Percentiles rank a stretch among this genome's conserved stretches.
phyloP scores from a whole-genome alignment of 2,797 vertebrate species.

The Macrochelys suwanniensis region DNA sequence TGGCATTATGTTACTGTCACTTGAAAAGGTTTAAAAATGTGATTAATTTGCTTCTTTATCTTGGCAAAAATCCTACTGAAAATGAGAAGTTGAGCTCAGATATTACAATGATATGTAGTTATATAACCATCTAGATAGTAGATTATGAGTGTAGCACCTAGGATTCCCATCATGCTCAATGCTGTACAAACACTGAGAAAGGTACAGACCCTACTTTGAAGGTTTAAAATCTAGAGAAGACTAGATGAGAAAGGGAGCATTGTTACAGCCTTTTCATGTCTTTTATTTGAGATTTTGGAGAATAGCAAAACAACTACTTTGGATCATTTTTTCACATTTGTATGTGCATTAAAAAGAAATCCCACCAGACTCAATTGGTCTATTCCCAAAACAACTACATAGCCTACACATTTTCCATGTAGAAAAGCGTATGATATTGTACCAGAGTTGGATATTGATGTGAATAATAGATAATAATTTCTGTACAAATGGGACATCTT shows the following conservation, averaged over 20 bases:
- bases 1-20: background rate
- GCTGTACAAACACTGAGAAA: background rate
- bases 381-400: background rate
- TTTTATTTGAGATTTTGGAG: background rate
- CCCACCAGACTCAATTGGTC: background rate
- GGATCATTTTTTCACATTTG: background rate
- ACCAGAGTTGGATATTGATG: background rate
- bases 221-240: background rate
- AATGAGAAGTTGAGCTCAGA: background rate
- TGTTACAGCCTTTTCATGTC: background rate
- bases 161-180: accelerated
- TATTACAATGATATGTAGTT: background rate
- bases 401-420: background rate
- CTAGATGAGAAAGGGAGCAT: background rate
- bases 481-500: background rate
- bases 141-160: background rate
- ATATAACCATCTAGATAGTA: background rate
- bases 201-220: background rate
- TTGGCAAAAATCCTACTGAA: background rate
- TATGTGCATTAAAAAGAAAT: background rate
- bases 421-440: background rate
- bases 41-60: background rate
- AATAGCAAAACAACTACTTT: background rate
- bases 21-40: background rate
- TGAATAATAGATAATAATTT: background rate